Conservation (phyloP, 1,140 invertebrate species). For the Ceratina calcarata region DNA sequence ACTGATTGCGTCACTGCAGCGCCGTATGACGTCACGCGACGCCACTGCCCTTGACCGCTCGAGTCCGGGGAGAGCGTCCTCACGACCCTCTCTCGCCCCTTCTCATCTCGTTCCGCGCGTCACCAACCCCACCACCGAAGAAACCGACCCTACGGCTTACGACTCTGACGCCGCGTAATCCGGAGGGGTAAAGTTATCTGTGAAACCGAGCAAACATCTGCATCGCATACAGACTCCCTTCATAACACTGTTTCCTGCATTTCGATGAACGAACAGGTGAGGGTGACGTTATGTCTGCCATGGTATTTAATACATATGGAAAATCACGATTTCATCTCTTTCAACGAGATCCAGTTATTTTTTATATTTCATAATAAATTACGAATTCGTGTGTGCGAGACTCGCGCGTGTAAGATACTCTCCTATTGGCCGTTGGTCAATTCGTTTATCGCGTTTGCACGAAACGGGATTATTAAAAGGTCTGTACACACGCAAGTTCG, state of each 20-base stretch:
- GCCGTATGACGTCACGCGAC: constrained; percentile 70
- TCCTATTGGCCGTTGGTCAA: too few relatives aligned
- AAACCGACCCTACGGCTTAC: background rate
- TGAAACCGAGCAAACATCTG: constrained; percentile 34
- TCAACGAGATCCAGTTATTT: background rate
- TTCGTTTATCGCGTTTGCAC: too few relatives aligned
- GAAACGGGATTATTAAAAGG: too few relatives aligned
- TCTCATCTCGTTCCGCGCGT: background rate
- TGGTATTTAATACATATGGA: too few relatives aligned
- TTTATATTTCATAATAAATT: too few relatives aligned
- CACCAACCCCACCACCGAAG: background rate
- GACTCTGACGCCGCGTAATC: constrained; percentile 38
- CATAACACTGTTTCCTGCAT: too few relatives aligned
- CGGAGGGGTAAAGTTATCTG: constrained; percentile 37
- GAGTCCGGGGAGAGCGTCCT: constrained; percentile 62
- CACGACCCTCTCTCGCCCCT: constrained; percentile 48
- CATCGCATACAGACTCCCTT: background rate
- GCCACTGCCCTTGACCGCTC: constrained; percentile 73
- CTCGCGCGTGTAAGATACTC: too few relatives aligned
- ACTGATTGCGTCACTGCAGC: constrained; percentile 74
- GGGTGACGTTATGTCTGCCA: too few relatives aligned
- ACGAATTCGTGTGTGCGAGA: too few relatives aligned
- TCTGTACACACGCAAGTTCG: too few relatives aligned
- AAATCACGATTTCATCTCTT: background rate
- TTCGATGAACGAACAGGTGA: too few relatives aligned